Evolutionary conservation across 1,140 invertebrate genomes (phyloP), one percentile per base, ranked within the genome.

Genomic region (Rhagoletis zephyria): DNA sequence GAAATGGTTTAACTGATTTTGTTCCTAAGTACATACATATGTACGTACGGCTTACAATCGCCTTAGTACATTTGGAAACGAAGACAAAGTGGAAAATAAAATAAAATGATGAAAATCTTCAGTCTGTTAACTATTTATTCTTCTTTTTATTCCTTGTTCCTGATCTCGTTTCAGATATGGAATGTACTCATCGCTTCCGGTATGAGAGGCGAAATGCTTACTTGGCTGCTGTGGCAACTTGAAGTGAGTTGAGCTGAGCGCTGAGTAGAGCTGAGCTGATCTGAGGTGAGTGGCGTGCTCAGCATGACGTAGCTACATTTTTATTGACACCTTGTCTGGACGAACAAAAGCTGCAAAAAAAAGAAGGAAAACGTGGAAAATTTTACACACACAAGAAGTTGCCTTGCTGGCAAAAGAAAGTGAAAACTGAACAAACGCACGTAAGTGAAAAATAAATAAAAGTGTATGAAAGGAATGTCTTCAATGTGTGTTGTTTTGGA

Each of bases 271-370:
- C 67, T 48, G 40, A 48, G 40, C 12, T 74, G 10, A 63, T 30
- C 30, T 30, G 30, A 12, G 42, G 42, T 45, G 40, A 14, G 12
- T 70, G 16, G 61, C 10, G 67, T 16, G 40, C 67, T 74, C 42
- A 45, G 42, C 67, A 74, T 74, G 42, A 74, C 42, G 42, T 48
- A 6, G 67, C 67, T 42, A 45, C 67, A 74, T 74, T 45, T 74
- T 48, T 74, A 74, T 74, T 74, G 67, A 74, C 67, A 48, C 67
- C 67, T 74, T 74, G 67, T 74, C 67, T 74, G 67, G 67, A 3
- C 67, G 42, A 48, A 74, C 67, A 74, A 74, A 45, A 16, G 12
- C 67, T 45, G 42, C 67, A 74, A 16, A 16, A 74, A 42, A 45
- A 12, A 4, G 67, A 16, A 74, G 14, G 40, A 48, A 74, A 48